These are phyloP conservation scores for Ophraella communa DNA, from an alignment of 2,888 invertebrate species.

Conservation along the genomic window DNA sequence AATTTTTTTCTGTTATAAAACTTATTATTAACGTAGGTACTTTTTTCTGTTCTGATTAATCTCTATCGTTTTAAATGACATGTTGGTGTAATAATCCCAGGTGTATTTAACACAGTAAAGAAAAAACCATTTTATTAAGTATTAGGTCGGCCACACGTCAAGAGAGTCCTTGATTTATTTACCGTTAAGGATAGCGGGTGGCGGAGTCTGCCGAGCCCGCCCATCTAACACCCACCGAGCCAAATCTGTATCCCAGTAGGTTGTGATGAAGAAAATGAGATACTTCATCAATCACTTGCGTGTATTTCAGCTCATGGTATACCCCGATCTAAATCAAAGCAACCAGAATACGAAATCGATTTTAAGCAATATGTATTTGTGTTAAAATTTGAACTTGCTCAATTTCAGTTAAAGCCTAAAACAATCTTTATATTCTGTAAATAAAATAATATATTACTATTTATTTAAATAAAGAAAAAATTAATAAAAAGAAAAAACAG, in stretches of 20 bases:
- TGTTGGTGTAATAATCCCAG: background rate
- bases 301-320: slow-evolving; percentile 13
- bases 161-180: slow-evolving; percentile 13
- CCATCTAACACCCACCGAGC: slow-evolving; percentile 9
- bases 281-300: slow-evolving; percentile 20
- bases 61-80: background rate
- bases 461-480: too few species aligned
- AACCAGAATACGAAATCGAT: slow-evolving; percentile 10
- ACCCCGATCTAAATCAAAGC: slow-evolving; percentile 11
- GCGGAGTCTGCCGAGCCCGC: slow-evolving; percentile 5
- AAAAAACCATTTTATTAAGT: background rate
- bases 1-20: too few species aligned
- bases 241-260: slow-evolving; percentile 7
- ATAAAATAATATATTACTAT: too few species aligned
- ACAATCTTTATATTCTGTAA: too few species aligned
- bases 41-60: background rate
- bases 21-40: too few species aligned
- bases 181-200: slow-evolving; percentile 11
- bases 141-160: background rate
- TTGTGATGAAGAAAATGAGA: slow-evolving; percentile 1
- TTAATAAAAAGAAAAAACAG: too few species aligned
- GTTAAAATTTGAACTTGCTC: background rate
- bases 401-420: background rate
- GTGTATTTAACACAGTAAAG: background rate
- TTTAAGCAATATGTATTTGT: background rate